Evolutionary conservation across 2,797 vertebrate species (phyloP).

Genomic region (Strix occidentalis): DNA sequence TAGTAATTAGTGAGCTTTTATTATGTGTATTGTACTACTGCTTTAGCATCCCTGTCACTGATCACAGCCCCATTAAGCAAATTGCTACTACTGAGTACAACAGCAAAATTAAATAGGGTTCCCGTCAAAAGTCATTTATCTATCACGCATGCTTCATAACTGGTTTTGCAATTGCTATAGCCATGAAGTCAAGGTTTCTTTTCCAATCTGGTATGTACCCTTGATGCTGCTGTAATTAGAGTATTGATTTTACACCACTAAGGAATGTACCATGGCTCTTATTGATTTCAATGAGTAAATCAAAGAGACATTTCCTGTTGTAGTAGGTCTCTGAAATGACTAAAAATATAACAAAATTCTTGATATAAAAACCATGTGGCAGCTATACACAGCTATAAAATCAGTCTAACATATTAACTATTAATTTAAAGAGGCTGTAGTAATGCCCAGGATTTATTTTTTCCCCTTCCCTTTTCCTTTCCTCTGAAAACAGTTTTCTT

Average conservation of each 20-base stretch:
- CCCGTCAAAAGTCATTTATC: neutral
- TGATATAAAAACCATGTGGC: neutral
- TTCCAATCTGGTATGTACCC: neutral
- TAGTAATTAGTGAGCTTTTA: neutral
- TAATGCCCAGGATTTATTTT: neutral
- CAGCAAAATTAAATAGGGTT: neutral
- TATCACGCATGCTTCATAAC: neutral
- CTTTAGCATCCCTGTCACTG: neutral
- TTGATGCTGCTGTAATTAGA: neutral
- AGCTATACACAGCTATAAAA: neutral
- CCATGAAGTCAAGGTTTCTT: neutral
- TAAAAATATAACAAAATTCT: neutral
- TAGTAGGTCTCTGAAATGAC: neutral
- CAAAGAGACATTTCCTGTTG: neutral
- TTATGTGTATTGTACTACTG: neutral
- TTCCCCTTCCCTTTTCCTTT: neutral
- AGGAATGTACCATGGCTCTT: neutral
- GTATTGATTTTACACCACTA: neutral
- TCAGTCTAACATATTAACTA: neutral
- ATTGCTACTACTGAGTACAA: neutral
- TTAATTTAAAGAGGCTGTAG: neutral
- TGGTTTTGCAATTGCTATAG: neutral
- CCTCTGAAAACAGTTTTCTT: neutral
- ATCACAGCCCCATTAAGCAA: neutral
- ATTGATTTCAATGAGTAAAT: slow-evolving; percentile 12